A percentile compares a stretch with the other conserved stretches of the same genome.
These are phyloP conservation scores for Seladonia tumulorum DNA, from an alignment of 2,888 invertebrate species.

Conservation along the genomic window DNA sequence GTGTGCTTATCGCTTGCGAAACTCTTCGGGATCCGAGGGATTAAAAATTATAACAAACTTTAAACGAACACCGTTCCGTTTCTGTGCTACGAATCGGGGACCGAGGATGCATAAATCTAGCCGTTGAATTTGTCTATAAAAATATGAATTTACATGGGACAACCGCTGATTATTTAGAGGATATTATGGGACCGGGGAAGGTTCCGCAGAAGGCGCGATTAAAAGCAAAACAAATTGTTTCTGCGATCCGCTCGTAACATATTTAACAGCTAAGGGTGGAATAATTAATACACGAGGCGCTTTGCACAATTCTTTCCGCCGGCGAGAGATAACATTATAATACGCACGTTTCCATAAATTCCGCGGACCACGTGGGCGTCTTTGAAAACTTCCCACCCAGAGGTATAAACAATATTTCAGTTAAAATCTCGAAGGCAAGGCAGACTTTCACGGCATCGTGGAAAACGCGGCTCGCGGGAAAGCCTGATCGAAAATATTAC, in stretches of 20 bases:
- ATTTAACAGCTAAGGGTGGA: background rate
- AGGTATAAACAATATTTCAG: background rate
- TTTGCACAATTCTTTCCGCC: background rate
- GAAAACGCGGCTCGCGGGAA: constrained; percentile 21
- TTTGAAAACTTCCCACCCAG: background rate
- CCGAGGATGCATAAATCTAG: background rate
- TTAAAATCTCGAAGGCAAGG: background rate
- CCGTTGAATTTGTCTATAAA: background rate
- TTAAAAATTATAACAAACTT: background rate
- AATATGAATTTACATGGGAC: background rate
- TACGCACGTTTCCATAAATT: background rate
- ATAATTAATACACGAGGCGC: background rate
- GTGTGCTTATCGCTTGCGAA: background rate
- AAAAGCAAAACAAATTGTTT: background rate
- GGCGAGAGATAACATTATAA: background rate
- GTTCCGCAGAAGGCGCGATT: background rate
- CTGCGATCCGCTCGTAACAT: background rate
- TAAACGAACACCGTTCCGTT: background rate
- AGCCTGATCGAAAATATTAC: constrained; percentile 24
- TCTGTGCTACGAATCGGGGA: background rate
- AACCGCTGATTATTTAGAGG: background rate
- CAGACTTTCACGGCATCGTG: background rate
- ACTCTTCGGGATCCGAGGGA: background rate
- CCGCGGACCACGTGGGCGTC: background rate
- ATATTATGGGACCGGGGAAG: background rate